A percentile compares a stretch with the other conserved stretches of the same genome.
Evolutionary conservation across 2,113 vertebrate genomes (phyloP).

Genomic region (Ceuthmochares aereus): DNA sequence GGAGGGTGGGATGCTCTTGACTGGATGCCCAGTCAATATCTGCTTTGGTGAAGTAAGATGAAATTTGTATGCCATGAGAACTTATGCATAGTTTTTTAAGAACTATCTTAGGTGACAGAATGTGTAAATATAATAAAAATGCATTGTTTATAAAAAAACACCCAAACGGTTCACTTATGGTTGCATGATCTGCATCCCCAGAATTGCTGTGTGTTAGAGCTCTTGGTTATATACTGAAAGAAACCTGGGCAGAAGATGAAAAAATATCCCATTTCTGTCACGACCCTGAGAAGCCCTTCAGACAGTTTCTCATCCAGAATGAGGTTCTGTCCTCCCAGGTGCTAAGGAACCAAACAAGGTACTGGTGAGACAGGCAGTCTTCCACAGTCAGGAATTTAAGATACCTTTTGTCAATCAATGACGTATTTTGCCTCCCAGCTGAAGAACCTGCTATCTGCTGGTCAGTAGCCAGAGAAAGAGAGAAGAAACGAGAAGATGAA

Average conservation of each 20-base stretch:
- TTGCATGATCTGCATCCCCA: not conserved
- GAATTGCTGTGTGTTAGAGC: not conserved
- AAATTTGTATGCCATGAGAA: not conserved
- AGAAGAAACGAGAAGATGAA: not conserved
- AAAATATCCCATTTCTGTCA: not conserved
- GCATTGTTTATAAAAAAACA: not conserved
- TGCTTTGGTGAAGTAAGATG: not conserved
- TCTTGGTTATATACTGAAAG: not conserved
- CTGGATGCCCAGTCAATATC: not conserved
- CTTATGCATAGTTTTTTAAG: not conserved
- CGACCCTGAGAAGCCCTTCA: not conserved
- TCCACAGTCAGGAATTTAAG: not conserved
- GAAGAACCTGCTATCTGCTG: not conserved
- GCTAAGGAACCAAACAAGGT: not conserved
- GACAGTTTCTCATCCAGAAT: not conserved
- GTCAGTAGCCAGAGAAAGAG: not conserved
- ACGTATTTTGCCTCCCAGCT: not conserved
- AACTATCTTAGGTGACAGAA: not conserved
- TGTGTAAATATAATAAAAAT: not conserved
- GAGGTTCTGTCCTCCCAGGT: not conserved
- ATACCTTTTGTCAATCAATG: not conserved
- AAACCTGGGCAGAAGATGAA: not conserved
- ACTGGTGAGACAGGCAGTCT: not conserved
- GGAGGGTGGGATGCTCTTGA: too few relatives aligned
- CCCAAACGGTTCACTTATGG: not conserved